These are phyloP conservation scores for Epinephelus lanceolatus DNA, from an alignment of 2,113 vertebrate genomes.

Conservation along the genomic window DNA sequence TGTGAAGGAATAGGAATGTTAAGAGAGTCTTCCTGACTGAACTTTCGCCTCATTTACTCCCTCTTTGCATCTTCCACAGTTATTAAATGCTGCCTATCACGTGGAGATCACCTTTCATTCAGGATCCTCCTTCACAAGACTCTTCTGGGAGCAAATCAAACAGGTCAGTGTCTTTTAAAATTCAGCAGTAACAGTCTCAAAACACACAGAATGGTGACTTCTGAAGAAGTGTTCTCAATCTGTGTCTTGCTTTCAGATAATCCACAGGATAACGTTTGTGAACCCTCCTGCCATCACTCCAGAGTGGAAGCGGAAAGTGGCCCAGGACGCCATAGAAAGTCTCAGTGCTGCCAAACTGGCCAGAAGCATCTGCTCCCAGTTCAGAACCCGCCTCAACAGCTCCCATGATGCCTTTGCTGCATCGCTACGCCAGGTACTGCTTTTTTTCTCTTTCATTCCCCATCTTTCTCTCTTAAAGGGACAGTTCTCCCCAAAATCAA, in stretches of 20 bases:
- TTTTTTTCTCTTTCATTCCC: background rate
- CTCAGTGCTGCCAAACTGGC: constrained; percentile 97
- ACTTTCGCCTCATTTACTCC: background rate
- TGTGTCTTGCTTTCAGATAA: constrained; percentile 85
- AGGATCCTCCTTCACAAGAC: constrained; percentile 93
- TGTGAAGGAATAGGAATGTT: no score
- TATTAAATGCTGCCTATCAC: constrained; percentile 97
- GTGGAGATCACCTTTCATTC: constrained; percentile 99
- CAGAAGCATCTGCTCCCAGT: constrained; percentile 98
- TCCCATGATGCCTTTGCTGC: constrained; percentile 97
- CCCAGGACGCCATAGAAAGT: constrained; percentile 98
- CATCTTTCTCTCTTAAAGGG: background rate
- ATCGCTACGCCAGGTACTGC: constrained; percentile 93
- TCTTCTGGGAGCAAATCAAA: constrained; percentile 99
- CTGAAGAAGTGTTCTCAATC: background rate
- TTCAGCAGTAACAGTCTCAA: background rate
- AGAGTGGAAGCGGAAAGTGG: constrained; percentile 98
- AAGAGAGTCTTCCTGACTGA: no score
- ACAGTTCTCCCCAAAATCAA: no score
- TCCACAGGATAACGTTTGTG: constrained; percentile 95
- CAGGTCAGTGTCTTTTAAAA: constrained; percentile 85
- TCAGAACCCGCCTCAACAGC: constrained; percentile 94
- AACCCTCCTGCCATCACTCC: constrained; percentile 93
- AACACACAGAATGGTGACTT: background rate
- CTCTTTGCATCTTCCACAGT: constrained; percentile 80